Evolutionary conservation across 2,797 vertebrate genomes (phyloP), one percentile per base, ranked within the genome.

Genomic region (Delichon dasypus): DNA sequence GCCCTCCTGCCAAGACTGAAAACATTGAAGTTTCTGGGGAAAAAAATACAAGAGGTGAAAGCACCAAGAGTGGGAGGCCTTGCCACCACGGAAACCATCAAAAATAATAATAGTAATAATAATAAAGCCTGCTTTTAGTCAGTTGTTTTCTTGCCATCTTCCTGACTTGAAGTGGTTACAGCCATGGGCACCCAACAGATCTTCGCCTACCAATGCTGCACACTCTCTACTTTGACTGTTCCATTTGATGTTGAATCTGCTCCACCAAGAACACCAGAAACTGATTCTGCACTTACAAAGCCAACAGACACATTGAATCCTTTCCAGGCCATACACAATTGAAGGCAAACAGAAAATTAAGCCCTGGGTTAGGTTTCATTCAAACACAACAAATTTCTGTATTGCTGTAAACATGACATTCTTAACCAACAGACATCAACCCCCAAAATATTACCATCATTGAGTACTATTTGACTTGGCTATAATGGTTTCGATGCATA

Each of bases 341-440:
- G 65, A 73, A 62, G 71, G 71, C 0, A 17, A 19, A 47, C 10
- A 77, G 53, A 74, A 94, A 90, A 48, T 73, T 58, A 91, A 85
- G 81, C 95, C 95, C 85, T 90, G 91, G 95, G 88, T 97, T 98
- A 97, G 97, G 96, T 95, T 97, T 96, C 97, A 97, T 97, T 96
- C 95, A 97, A 86, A 95, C 86, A 87, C 96, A 92, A 96, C 81
- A 95, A 95, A 96, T 97, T 97, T 95, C 96, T 97, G 96, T 7
- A 27, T 65, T 90, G 75, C 44, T 78, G 10, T 9, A 54, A 87
- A 62, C 20, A 53, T 48, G 40, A 47, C 13, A 19, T 71, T 89
- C 54, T 10, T 48, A 26, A 87, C 30, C 47, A 78, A 80, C 14
- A 61, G 44, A 85, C 22, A 90, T 38, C 32, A 55, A 61, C 83